Percentiles rank a stretch among this genome's conserved stretches.
These are phyloP conservation scores for Psylliodes chrysocephalus DNA, from an alignment of 2,888 invertebrate genomes.

Conservation along the genomic window DNA sequence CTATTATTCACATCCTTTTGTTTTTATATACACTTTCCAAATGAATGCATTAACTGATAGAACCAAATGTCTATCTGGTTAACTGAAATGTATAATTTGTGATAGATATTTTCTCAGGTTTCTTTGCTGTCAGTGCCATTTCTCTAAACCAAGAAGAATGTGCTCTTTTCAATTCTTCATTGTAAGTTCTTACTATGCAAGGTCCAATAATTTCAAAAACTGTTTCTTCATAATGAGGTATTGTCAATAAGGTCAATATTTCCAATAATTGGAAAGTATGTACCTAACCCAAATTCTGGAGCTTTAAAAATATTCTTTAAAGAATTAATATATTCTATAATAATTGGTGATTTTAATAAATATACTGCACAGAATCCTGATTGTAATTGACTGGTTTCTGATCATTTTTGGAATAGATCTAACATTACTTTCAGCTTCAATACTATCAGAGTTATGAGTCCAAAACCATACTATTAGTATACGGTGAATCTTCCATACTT, in stretches of 20 bases:
- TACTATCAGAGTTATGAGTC: constrained; percentile 65
- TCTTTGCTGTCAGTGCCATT: constrained; percentile 58
- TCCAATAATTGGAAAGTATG: constrained; percentile 74
- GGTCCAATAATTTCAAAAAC: constrained; percentile 62
- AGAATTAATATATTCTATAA: constrained; percentile 64
- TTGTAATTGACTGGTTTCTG: no score
- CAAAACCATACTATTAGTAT: constrained; percentile 53
- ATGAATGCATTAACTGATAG: no score
- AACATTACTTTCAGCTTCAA: constrained; percentile 72
- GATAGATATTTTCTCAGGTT: constrained; percentile 63
- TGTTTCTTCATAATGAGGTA: constrained; percentile 64
- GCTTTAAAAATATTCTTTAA: constrained; percentile 66
- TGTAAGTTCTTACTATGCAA: constrained; percentile 54
- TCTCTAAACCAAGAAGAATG: constrained; percentile 69
- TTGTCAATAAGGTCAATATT: constrained; percentile 66
- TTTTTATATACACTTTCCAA: no score
- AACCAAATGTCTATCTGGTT: constrained; percentile 65
- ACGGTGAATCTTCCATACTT: constrained; percentile 39
- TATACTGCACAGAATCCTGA: constrained; percentile 71
- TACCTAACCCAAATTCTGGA: constrained; percentile 70
- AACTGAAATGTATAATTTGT: constrained; percentile 65
- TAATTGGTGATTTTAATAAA: constrained; percentile 63
- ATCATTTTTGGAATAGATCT: no score
- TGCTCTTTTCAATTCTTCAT: constrained; percentile 57
- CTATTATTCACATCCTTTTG: no score